phyloP scores from a whole-genome alignment of 2,797 vertebrate species.

The Sphenopsis melanotis region DNA sequence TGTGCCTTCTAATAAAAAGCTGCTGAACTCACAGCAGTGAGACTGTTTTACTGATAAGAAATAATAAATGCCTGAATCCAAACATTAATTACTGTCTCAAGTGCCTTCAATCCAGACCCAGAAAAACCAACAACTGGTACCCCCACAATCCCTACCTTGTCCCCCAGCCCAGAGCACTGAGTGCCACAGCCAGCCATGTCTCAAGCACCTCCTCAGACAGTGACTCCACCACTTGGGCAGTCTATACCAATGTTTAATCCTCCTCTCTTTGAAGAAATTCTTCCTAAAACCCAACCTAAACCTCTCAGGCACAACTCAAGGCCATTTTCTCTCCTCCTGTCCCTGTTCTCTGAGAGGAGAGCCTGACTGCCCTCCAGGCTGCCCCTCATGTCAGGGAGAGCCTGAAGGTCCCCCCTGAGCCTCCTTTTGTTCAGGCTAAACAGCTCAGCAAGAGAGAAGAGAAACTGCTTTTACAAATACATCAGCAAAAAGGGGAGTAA shows the following conservation, averaged over 20 bases:
- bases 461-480: background rate
- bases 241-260: background rate
- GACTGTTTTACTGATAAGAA: too few species aligned
- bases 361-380: accelerated
- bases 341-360: background rate
- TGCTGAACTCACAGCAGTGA: too few species aligned
- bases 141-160: too few species aligned
- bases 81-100: too few species aligned
- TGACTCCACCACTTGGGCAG: background rate
- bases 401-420: background rate
- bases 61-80: too few species aligned
- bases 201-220: background rate
- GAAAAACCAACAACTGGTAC: too few species aligned
- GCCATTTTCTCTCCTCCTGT: background rate
- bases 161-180: background rate
- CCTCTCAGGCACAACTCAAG: background rate
- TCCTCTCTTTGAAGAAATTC: background rate
- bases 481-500: background rate
- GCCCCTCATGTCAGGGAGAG: background rate
- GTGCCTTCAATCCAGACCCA: too few species aligned
- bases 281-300: background rate
- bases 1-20: too few species aligned
- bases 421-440: background rate
- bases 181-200: background rate
- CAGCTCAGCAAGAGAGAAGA: background rate